phyloP scores from a whole-genome alignment of 2,113 vertebrate species.

The Spilogale gracilis region DNA sequence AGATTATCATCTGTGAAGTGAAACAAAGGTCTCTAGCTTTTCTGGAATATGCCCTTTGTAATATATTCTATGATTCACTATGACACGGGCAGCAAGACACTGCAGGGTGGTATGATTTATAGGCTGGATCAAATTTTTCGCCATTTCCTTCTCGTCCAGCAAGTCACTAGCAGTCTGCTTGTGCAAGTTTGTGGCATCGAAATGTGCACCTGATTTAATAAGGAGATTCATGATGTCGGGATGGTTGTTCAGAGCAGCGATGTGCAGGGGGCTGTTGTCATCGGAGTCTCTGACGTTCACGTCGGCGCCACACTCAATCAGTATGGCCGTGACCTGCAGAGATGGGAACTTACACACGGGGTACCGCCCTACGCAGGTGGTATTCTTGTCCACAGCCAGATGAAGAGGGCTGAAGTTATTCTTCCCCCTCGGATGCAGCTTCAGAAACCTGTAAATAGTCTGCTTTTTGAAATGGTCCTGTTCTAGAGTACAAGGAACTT shows the following conservation, averaged over 20 bases:
- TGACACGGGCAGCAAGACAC: constrained; percentile 97
- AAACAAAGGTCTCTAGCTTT: constrained; percentile 97
- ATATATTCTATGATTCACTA: constrained; percentile 93
- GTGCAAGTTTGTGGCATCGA: constrained; percentile 96
- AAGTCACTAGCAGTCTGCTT: constrained; percentile 97
- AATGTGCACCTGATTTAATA: constrained; percentile 97
- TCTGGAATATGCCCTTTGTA: constrained; percentile 96
- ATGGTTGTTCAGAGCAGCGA: constrained; percentile 98
- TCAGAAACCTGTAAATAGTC: constrained; percentile 98
- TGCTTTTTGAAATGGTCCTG: constrained; percentile 99
- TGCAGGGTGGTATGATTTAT: constrained; percentile 99
- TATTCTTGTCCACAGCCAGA: constrained; percentile 97
- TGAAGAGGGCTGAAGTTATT: constrained; percentile 98
- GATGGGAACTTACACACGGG: constrained; percentile 99
- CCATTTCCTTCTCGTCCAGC: constrained; percentile 97
- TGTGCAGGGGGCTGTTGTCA: constrained; percentile 96
- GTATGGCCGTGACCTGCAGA: constrained; percentile 95
- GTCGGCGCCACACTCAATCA: constrained; percentile 97
- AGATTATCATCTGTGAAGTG: constrained; percentile 96
- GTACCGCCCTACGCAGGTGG: constrained; percentile 97
- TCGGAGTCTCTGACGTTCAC: constrained; percentile 96
- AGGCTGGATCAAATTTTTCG: constrained; percentile 97
- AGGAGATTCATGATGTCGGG: constrained; percentile 99
- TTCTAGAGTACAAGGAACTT: constrained; percentile 96
- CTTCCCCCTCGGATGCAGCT: constrained; percentile 96